Percentiles rank a stretch among this genome's conserved stretches.
Evolutionary conservation across 2,113 vertebrate species (phyloP).

Genomic region (Galbula dea): DNA sequence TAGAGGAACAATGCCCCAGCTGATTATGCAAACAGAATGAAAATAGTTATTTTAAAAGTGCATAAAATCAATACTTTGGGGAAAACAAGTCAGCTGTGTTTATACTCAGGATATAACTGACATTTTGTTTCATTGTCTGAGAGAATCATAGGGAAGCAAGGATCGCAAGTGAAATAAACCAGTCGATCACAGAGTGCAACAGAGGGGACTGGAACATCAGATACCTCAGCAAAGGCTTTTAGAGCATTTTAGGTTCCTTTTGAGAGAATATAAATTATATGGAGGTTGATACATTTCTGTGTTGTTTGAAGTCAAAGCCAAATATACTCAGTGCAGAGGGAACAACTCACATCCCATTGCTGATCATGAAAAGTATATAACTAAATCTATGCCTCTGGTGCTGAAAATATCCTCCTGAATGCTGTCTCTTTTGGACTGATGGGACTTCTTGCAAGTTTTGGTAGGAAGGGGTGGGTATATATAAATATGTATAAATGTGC

Average conservation of each 20-base stretch:
- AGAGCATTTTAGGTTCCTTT: slow-evolving; percentile 52
- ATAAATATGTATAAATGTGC: neutral
- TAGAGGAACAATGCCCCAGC: slow-evolving; percentile 45
- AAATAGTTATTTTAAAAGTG: slow-evolving; percentile 66
- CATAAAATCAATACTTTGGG: slow-evolving; percentile 53
- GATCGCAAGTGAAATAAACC: slow-evolving; percentile 7
- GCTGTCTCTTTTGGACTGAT: slow-evolving; percentile 1
- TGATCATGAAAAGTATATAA: neutral
- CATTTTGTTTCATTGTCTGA: slow-evolving; percentile 63
- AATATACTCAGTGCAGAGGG: slow-evolving; percentile 3
- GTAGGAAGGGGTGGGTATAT: neutral
- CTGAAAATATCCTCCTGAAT: slow-evolving; percentile 27
- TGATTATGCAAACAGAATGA: slow-evolving; percentile 63
- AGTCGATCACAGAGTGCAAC: neutral
- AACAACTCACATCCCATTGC: neutral
- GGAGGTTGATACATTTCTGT: slow-evolving; percentile 25
- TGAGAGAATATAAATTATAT: slow-evolving; percentile 43
- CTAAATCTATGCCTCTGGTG: slow-evolving; percentile 8
- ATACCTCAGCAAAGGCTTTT: slow-evolving; percentile 42
- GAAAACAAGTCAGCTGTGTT: slow-evolving; percentile 50
- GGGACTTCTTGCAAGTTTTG: slow-evolving; percentile 9
- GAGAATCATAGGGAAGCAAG: slow-evolving; percentile 38
- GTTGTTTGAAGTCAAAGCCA: slow-evolving; percentile 41
- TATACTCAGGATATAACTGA: slow-evolving; percentile 42
- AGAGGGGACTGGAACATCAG: slow-evolving; percentile 35